A percentile compares a stretch with the other conserved stretches of the same genome.
phyloP scores from a whole-genome alignment of 2,113 vertebrate genomes.

The Marmota monax region DNA sequence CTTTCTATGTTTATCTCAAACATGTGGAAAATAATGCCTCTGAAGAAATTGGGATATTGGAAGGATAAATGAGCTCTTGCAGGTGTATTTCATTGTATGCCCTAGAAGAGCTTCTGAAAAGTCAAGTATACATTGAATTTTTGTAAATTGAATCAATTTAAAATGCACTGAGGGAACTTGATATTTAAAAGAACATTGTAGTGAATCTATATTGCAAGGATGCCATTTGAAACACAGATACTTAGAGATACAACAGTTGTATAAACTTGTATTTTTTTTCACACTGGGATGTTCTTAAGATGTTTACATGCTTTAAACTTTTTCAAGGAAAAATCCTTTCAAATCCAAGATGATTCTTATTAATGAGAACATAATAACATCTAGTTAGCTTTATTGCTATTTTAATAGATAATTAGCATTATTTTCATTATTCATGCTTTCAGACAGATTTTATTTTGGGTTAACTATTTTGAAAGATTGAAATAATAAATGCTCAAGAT shows the following conservation, averaged over 20 bases:
- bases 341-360: conserved; percentile 30
- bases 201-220: neutral
- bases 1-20: conserved; percentile 65
- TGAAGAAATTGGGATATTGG: conserved; percentile 44
- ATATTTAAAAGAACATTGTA: conserved; percentile 43
- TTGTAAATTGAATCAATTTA: conserved; percentile 65
- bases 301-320: neutral
- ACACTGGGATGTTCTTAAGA: neutral
- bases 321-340: conserved; percentile 21
- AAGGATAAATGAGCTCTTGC: conserved; percentile 60
- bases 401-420: neutral
- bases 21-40: conserved; percentile 64
- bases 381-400: neutral
- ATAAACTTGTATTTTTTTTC: neutral
- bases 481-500: neutral
- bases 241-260: neutral
- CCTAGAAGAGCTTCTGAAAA: conserved; percentile 54
- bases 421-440: conserved; percentile 31
- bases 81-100: conserved; percentile 55
- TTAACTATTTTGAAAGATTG: neutral
- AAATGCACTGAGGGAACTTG: conserved; percentile 29
- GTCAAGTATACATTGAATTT: conserved; percentile 22
- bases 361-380: neutral
- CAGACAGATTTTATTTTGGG: neutral
- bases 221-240: neutral